Conservation (phyloP, 2,113 vertebrate species). For the Cryptoleucopteryx plumbea region DNA sequence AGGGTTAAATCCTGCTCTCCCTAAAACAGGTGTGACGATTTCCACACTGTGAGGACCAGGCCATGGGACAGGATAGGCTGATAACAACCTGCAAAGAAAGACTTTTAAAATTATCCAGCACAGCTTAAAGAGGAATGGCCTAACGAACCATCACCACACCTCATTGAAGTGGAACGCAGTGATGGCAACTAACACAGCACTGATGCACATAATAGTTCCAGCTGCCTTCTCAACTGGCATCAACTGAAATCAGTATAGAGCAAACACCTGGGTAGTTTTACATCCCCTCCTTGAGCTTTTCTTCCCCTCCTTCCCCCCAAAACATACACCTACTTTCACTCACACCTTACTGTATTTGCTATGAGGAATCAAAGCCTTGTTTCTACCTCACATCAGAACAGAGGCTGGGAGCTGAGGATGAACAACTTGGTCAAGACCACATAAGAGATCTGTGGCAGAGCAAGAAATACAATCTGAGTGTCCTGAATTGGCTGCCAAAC, state of each 20-base stretch:
- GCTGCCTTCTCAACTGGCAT: neutral
- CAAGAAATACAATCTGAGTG: neutral
- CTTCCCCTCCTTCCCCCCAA: neutral
- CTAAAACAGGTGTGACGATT: neutral
- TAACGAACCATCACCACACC: neutral
- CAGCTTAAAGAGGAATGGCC: neutral
- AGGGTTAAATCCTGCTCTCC: neutral
- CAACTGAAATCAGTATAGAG: neutral
- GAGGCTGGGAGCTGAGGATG: neutral
- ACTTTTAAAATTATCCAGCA: neutral
- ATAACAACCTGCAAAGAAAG: neutral
- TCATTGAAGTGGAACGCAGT: neutral
- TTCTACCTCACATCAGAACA: neutral
- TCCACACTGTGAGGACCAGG: neutral
- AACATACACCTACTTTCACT: neutral
- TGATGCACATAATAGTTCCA: neutral
- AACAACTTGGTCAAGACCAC: neutral
- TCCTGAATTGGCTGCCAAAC: neutral
- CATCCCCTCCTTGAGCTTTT: neutral
- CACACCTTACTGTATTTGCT: neutral
- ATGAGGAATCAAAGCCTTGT: neutral
- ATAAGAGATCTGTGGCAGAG: neutral
- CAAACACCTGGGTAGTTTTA: neutral
- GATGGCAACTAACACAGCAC: neutral
- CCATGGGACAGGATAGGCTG: neutral